Percentiles rank a stretch among this genome's conserved stretches.
These are phyloP conservation scores for Somateria mollissima DNA, from an alignment of 2,797 vertebrate species.

Conservation along the genomic window DNA sequence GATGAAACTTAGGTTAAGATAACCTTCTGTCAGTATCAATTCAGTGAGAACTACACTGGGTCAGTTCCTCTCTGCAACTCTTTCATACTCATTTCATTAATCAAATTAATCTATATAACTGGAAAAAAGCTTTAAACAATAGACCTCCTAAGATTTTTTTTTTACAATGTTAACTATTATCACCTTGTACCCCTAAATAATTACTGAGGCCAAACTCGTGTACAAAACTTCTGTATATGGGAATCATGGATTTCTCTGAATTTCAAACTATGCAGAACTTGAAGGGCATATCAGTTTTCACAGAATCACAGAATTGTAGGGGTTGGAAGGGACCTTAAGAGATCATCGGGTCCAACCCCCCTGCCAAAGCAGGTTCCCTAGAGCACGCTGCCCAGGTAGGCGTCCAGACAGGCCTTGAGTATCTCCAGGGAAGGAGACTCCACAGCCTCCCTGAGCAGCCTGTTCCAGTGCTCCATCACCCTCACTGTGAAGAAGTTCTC, in stretches of 20 bases:
- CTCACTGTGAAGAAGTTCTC: too few species aligned
- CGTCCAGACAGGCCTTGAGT: too few species aligned
- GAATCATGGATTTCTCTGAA: background rate
- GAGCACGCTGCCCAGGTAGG: too few species aligned
- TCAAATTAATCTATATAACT: background rate
- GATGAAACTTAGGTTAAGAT: background rate
- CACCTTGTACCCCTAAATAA: background rate
- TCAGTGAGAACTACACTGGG: background rate
- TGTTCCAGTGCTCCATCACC: too few species aligned
- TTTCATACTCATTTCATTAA: too few species aligned
- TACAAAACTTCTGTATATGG: background rate
- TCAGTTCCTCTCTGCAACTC: background rate
- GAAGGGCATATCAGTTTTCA: background rate
- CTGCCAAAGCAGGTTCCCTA: too few species aligned
- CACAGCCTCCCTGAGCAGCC: too few species aligned
- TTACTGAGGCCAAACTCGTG: background rate
- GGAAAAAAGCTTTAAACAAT: background rate
- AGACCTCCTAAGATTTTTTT: background rate
- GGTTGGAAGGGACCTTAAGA: too few species aligned
- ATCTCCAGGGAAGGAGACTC: too few species aligned
- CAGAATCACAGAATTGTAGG: too few species aligned
- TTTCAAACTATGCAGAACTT: background rate
- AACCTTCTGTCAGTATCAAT: background rate
- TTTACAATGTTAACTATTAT: background rate
- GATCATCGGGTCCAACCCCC: too few species aligned